phyloP scores from a whole-genome alignment of 2,797 vertebrate species.

The Platalea minor region DNA sequence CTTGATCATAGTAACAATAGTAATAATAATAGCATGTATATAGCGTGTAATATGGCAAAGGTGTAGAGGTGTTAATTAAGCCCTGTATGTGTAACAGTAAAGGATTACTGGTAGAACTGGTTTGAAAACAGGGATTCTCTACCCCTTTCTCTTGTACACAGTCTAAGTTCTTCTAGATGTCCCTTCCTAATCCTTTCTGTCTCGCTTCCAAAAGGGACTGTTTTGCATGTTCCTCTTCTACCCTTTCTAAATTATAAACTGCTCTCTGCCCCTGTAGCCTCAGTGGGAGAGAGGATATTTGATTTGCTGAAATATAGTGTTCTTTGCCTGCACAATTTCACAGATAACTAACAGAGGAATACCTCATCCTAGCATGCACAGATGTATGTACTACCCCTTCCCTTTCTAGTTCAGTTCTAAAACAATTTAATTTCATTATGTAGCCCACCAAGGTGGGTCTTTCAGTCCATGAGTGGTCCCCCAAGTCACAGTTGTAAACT shows the following conservation, averaged over 20 bases:
- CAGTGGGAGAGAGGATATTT: neutral
- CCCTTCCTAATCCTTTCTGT: neutral
- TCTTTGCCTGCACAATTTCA: neutral
- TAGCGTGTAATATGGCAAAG: neutral
- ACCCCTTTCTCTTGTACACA: neutral
- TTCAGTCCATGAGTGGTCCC: neutral
- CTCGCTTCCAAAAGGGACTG: neutral
- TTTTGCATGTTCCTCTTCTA: neutral
- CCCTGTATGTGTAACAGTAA: neutral
- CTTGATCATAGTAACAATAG: neutral
- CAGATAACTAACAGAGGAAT: neutral
- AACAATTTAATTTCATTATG: neutral
- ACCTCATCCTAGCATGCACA: neutral
- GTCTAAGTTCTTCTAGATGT: neutral
- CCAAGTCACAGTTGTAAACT: neutral
- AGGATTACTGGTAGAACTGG: conserved; percentile 32
- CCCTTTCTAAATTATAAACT: neutral
- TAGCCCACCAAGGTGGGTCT: neutral
- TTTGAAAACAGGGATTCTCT: conserved; percentile 25
- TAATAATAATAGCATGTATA: neutral
- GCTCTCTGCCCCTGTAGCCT: neutral
- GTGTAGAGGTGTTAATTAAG: conserved; percentile 2
- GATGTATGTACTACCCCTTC: neutral
- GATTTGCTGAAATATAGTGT: neutral
- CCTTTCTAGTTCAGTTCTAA: neutral